Conservation (phyloP, 2,888 invertebrate species). For the Ectemnius lituratus region DNA sequence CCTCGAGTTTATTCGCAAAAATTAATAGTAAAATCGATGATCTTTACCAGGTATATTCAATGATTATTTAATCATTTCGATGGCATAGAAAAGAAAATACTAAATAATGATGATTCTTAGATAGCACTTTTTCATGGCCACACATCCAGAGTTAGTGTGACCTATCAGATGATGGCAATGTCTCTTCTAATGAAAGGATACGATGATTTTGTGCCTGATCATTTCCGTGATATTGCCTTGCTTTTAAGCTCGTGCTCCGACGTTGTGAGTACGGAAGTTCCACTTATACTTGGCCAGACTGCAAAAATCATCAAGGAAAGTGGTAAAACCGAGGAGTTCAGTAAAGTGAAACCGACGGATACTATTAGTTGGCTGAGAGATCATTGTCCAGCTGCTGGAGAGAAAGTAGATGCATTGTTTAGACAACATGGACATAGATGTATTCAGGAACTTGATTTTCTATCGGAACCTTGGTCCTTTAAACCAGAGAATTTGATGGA, state of each 20-base stretch:
- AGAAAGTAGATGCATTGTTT: constrained; percentile 81
- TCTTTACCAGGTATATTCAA: not conserved
- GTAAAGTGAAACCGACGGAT: constrained; percentile 77
- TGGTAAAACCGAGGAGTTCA: constrained; percentile 79
- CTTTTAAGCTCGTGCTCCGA: constrained; percentile 84
- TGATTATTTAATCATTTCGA: not conserved
- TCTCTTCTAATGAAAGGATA: constrained; percentile 79
- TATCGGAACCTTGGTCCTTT: constrained; percentile 83
- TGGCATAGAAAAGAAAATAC: constrained; percentile 7
- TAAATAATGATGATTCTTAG: constrained; percentile 26
- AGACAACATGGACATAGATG: constrained; percentile 85
- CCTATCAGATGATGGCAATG: constrained; percentile 81
- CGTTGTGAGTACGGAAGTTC: constrained; percentile 88
- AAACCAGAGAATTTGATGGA: constrained; percentile 82
- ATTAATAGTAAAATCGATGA: constrained; percentile 21
- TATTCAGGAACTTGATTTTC: constrained; percentile 85
- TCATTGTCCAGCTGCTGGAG: constrained; percentile 78
- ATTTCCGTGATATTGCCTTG: constrained; percentile 84
- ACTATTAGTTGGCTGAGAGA: constrained; percentile 81
- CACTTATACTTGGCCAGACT: constrained; percentile 79
- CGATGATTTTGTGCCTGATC: constrained; percentile 82
- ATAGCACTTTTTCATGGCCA: constrained; percentile 73
- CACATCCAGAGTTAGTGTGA: constrained; percentile 79
- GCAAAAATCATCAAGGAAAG: constrained; percentile 77
- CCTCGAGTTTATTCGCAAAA: constrained; percentile 45